A percentile compares a stretch with the other conserved stretches of the same genome.
These are phyloP conservation scores for Etheostoma nigrum DNA, from an alignment of 2,797 vertebrate species.

Conservation along the genomic window DNA sequence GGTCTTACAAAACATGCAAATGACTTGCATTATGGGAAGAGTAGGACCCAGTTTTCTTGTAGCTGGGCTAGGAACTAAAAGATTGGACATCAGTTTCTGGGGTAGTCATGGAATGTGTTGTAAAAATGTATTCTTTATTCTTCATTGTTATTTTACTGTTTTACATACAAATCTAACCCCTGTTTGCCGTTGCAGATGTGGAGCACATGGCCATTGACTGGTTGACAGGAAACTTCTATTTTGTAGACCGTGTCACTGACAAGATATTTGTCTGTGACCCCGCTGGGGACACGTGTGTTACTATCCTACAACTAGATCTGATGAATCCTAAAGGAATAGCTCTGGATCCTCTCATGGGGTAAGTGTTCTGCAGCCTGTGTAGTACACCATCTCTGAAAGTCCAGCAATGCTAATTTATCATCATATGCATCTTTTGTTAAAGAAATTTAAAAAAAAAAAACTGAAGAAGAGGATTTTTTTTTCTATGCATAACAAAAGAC, in stretches of 20 bases:
- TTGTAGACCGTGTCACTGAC: conserved; percentile 89
- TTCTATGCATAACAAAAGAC: conserved; percentile 58
- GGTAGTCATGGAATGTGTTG: not conserved
- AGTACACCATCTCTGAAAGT: conserved; percentile 25
- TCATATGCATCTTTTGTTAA: conserved; percentile 47
- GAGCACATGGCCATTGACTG: conserved; percentile 95
- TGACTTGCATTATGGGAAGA: not conserved
- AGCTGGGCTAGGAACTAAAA: not conserved
- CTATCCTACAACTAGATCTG: conserved; percentile 92
- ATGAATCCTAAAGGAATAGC: conserved; percentile 93
- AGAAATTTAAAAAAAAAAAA: conserved; percentile 13
- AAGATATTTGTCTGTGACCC: conserved; percentile 92
- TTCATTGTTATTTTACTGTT: not conserved
- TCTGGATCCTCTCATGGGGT: conserved; percentile 94
- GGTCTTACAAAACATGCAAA: not conserved
- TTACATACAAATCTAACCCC: not conserved
- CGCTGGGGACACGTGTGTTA: conserved; percentile 90
- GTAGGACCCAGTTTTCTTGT: not conserved
- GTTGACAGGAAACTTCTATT: conserved; percentile 96
- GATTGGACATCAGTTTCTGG: not conserved
- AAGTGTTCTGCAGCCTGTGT: conserved; percentile 71
- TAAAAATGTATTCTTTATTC: not conserved
- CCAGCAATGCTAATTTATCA: conserved; percentile 53
- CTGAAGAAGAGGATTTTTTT: conserved; percentile 11
- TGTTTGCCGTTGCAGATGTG: conserved; percentile 83